These are phyloP conservation scores for Lucilia sericata DNA, from an alignment of 1,140 invertebrate species.

Conservation along the genomic window DNA sequence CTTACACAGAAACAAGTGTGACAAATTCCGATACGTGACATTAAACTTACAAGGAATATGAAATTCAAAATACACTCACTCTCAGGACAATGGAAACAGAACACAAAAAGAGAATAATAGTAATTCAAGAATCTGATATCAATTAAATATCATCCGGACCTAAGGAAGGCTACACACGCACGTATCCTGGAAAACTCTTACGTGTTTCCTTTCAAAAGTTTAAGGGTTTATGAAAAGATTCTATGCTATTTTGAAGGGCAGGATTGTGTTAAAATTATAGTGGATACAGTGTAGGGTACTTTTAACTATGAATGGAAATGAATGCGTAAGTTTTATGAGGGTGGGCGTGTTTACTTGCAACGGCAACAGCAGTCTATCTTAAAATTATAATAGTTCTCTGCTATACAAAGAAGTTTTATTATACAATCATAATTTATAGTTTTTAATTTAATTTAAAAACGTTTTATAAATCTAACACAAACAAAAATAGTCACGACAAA, in stretches of 20 bases:
- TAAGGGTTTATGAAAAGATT: too few species aligned
- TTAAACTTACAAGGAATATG: not conserved
- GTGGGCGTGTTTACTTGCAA: not conserved
- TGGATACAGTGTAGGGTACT: not conserved
- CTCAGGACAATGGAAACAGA: not conserved
- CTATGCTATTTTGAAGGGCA: too few species aligned
- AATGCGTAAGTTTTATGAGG: not conserved
- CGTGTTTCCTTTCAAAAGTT: not conserved
- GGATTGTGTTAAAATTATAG: not conserved
- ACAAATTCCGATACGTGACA: not conserved
- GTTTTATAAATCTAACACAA: not conserved
- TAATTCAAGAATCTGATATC: not conserved
- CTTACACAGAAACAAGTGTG: not conserved
- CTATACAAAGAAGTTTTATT: not conserved
- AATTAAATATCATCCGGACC: not conserved
- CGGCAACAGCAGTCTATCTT: not conserved
- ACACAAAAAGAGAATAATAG: not conserved
- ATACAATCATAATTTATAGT: not conserved
- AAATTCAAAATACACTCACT: not conserved
- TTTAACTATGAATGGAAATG: not conserved
- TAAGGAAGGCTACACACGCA: too few species aligned
- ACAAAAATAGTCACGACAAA: not conserved
- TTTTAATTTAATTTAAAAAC: conserved; percentile 10
- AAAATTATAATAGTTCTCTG: not conserved
- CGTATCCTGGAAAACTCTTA: not conserved